Percentiles rank a stretch among this genome's conserved stretches.
These are phyloP conservation scores for Nesoenas mayeri DNA, from an alignment of 2,113 vertebrate genomes.

Conservation along the genomic window DNA sequence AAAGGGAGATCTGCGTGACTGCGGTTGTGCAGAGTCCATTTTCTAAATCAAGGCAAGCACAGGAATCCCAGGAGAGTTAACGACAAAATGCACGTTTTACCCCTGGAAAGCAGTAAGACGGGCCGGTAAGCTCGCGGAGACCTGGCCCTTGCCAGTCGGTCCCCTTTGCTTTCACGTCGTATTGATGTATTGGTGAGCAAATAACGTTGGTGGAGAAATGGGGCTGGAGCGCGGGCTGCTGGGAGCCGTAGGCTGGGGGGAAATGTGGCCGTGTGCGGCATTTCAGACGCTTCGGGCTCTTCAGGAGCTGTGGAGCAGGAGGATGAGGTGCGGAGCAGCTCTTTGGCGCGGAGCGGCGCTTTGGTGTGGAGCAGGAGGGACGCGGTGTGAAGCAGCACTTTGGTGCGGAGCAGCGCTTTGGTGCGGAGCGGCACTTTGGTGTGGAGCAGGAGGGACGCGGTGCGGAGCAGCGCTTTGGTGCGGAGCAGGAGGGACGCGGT, in stretches of 20 bases:
- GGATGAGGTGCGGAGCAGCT: fast-evolving
- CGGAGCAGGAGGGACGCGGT: too few species aligned
- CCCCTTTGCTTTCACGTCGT: fast-evolving
- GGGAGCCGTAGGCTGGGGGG: background rate
- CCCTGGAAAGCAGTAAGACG: background rate
- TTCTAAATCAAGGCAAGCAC: background rate
- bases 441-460: background rate
- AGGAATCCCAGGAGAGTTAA: background rate
- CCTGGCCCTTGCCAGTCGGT: background rate
- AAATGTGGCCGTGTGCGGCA: background rate
- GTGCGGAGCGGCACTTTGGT: fast-evolving
- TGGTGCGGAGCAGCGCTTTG: fast-evolving
- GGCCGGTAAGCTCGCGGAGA: background rate
- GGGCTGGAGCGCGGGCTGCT: background rate
- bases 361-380: background rate
- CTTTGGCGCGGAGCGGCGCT: fast-evolving
- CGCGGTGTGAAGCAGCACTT: background rate
- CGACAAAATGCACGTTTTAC: background rate
- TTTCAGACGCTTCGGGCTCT: background rate
- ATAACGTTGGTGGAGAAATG: fast-evolving
- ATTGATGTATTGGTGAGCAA: fast-evolving
- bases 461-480: fast-evolving
- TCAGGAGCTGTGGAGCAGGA: background rate
- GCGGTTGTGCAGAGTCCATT: background rate
- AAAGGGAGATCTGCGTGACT: background rate